Percentiles rank a stretch among this genome's conserved stretches.
These are phyloP conservation scores for Salvelinus namaycush DNA, from an alignment of 2,113 vertebrate genomes.

Conservation along the genomic window DNA sequence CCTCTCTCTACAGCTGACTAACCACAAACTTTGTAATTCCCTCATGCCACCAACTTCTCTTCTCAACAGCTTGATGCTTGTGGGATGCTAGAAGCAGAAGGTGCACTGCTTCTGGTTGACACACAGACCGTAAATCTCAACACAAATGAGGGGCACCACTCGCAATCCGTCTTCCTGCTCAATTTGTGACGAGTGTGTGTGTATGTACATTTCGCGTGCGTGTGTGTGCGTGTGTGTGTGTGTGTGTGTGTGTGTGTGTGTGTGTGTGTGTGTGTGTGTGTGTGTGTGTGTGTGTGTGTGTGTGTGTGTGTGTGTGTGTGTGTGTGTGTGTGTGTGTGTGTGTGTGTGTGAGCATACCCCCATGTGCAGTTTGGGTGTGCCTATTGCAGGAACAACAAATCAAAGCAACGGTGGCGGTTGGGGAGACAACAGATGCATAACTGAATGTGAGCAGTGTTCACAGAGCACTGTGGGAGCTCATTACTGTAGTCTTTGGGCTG, in stretches of 20 bases:
- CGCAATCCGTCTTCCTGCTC: constrained; percentile 29
- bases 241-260: constrained; percentile 4
- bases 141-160: constrained; percentile 43
- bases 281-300: constrained; percentile 9
- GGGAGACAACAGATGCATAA: constrained; percentile 35
- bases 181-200: background rate
- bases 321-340: constrained; percentile 1
- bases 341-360: constrained; percentile 20
- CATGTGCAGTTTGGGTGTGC: background rate
- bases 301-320: background rate
- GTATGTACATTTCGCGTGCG: constrained; percentile 8
- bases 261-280: constrained; percentile 3
- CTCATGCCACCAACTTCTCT: constrained; percentile 14
- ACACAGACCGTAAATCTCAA: constrained; percentile 33
- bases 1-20: constrained; percentile 34
- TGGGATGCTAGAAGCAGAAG: constrained; percentile 31
- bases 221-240: constrained; percentile 5
- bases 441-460: constrained; percentile 16
- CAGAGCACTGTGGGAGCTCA: constrained; percentile 60
- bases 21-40: constrained; percentile 51
- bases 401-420: constrained; percentile 2
- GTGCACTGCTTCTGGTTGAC: constrained; percentile 25
- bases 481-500: constrained; percentile 63
- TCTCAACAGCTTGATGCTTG: constrained; percentile 27
- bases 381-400: constrained; percentile 15